Percentiles rank a stretch among this genome's conserved stretches.
Evolutionary conservation across 1,140 invertebrate genomes (phyloP).

Genomic region (Drosophila pallidifrons): DNA sequence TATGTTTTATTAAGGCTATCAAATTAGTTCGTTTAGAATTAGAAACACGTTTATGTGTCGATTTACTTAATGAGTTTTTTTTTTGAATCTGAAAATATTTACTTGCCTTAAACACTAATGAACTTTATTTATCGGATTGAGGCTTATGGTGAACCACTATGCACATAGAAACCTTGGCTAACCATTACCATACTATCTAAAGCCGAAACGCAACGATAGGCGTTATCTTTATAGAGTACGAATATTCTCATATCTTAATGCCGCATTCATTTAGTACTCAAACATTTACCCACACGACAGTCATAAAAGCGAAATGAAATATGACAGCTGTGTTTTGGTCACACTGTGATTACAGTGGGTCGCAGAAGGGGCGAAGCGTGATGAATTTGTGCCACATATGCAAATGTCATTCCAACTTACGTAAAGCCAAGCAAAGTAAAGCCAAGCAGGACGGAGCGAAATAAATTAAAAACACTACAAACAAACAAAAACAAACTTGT

Average conservation of each 20-base stretch:
- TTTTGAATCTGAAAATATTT: not conserved
- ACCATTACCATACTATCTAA: slow-evolving; percentile 42
- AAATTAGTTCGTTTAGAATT: not conserved
- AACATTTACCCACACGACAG: slow-evolving; percentile 26
- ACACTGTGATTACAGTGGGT: slow-evolving; percentile 24
- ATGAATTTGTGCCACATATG: slow-evolving; percentile 67
- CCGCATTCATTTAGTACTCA: slow-evolving; percentile 19
- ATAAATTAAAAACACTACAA: slow-evolving; percentile 19
- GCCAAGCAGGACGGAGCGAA: not conserved
- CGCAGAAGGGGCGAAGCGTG: slow-evolving; percentile 28
- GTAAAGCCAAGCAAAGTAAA: slow-evolving; percentile 31
- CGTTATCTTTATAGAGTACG: slow-evolving; percentile 39
- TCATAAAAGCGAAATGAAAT: not conserved
- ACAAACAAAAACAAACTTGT: slow-evolving; percentile 24
- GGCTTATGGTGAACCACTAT: slow-evolving; percentile 25
- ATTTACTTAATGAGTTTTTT: slow-evolving; percentile 6
- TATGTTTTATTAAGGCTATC: slow-evolving; percentile 1
- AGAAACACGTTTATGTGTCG: not conserved
- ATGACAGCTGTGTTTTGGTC: slow-evolving; percentile 17
- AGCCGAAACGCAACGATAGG: slow-evolving; percentile 11
- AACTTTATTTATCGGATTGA: not conserved
- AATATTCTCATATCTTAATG: slow-evolving; percentile 26
- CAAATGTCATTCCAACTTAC: slow-evolving; percentile 65
- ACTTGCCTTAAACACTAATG: not conserved
- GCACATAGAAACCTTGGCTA: slow-evolving; percentile 36